phyloP scores from a whole-genome alignment of 1,140 invertebrate species.

The Sycophila sp. region DNA sequence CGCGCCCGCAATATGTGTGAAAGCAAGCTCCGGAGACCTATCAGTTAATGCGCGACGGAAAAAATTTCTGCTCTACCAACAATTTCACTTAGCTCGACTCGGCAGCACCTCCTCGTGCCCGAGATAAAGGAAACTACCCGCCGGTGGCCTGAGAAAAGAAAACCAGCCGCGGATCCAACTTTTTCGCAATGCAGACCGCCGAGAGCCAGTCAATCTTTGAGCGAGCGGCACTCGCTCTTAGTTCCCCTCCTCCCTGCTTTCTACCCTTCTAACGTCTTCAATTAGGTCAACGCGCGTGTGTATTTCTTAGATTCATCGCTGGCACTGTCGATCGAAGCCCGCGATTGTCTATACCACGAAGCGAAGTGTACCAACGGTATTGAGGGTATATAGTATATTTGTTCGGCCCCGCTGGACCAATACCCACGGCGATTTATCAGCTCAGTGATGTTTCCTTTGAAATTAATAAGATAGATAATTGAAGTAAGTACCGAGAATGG shows the following conservation, averaged over 20 bases:
- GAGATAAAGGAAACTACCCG: slow-evolving; percentile 10
- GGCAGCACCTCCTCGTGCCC: slow-evolving; percentile 9
- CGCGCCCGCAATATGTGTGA: slow-evolving; percentile 27
- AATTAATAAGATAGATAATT: too few relatives aligned
- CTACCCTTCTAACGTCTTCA: slow-evolving; percentile 23
- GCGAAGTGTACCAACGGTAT: too few relatives aligned
- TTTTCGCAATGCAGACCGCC: too few relatives aligned
- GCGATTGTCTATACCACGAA: too few relatives aligned
- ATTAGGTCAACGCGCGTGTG: slow-evolving; percentile 8
- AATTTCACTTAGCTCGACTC: slow-evolving; percentile 36
- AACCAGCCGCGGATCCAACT: neutral
- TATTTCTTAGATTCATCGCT: slow-evolving; percentile 1
- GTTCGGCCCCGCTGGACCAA: too few relatives aligned
- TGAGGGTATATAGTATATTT: too few relatives aligned
- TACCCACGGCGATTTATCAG: too few relatives aligned
- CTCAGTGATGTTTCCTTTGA: too few relatives aligned
- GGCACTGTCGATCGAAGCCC: neutral
- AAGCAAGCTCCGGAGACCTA: neutral
- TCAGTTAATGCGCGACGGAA: neutral
- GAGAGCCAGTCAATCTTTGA: neutral
- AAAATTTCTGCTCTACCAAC: slow-evolving; percentile 23
- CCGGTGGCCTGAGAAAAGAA: neutral
- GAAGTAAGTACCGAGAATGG: too few relatives aligned
- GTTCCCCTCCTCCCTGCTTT: too few relatives aligned
- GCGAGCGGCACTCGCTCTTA: too few relatives aligned